These are phyloP conservation scores for Calvadosia cruxmelitensis DNA, from an alignment of 30 jellyfish, hydroid and myxozoan species.

Conservation along the genomic window DNA sequence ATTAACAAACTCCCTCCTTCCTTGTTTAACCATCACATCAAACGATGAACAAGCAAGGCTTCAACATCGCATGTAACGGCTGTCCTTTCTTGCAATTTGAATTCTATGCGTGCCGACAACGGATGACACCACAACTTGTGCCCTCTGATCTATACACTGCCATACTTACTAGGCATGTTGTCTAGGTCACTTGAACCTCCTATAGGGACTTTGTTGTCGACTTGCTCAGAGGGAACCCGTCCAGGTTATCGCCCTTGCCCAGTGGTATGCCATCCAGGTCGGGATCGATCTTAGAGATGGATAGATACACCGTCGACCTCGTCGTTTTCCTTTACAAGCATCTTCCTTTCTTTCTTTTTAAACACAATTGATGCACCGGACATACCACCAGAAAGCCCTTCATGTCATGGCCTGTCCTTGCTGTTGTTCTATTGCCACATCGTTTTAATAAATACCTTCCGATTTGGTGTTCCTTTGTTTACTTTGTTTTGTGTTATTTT, in stretches of 20 bases:
- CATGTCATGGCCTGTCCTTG: no score
- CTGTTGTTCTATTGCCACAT: no score
- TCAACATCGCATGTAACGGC: no score
- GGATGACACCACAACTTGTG: no score
- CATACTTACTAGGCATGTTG: slow-evolving; percentile 31
- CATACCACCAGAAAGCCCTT: no score
- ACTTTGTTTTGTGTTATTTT: slow-evolving; percentile 31
- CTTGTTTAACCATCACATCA: no score
- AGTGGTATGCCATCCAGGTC: slow-evolving; percentile 58
- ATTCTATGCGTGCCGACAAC: slow-evolving; percentile 20
- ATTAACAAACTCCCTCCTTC: no score
- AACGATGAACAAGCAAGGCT: no score
- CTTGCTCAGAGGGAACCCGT: slow-evolving; percentile 41
- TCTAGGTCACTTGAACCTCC: background rate
- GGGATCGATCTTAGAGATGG: background rate
- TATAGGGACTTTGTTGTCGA: slow-evolving; percentile 9
- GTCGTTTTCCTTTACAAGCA: background rate
- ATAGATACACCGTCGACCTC: background rate
- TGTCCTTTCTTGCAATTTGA: no score
- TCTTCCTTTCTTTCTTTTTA: background rate
- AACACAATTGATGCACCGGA: no score
- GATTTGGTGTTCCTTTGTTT: slow-evolving; percentile 3
- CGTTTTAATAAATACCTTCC: slow-evolving; percentile 7
- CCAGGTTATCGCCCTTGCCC: slow-evolving; percentile 31
- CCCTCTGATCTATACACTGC: no score